These are phyloP conservation scores for Molossus alvarezi DNA, from an alignment of 2,797 vertebrate genomes.

Conservation along the genomic window DNA sequence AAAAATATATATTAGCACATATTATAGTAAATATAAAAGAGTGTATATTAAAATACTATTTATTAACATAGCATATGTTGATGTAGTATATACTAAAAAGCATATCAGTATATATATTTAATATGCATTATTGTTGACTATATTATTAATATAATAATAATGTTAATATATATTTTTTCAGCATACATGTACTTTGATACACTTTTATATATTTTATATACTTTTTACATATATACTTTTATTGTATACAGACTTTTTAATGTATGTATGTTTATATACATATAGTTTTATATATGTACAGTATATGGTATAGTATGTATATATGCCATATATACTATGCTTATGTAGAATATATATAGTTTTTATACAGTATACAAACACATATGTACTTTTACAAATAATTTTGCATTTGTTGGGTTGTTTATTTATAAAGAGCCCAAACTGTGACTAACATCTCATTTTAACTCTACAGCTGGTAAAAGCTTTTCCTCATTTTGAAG, in stretches of 20 bases:
- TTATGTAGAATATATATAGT: background rate
- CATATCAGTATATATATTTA: background rate
- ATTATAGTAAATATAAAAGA: background rate
- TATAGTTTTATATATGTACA: background rate
- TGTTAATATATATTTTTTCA: background rate
- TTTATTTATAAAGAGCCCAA: background rate
- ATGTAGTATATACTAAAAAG: background rate
- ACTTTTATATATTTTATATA: background rate
- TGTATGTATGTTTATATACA: background rate
- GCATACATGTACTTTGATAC: background rate
- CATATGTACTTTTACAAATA: background rate
- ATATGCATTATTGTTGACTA: background rate
- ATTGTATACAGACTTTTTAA: background rate
- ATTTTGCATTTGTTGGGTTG: background rate
- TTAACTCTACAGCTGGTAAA: constrained; percentile 7
- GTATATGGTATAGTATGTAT: too few relatives aligned
- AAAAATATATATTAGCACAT: background rate
- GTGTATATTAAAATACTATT: background rate
- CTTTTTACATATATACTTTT: background rate
- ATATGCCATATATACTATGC: background rate
- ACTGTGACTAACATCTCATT: constrained; percentile 26
- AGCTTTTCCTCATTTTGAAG: constrained; percentile 57
- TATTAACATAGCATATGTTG: background rate
- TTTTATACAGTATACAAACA: background rate
- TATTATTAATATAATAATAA: background rate